phyloP scores from a whole-genome alignment of 2,113 vertebrate genomes.

The Anseranas semipalmata region DNA sequence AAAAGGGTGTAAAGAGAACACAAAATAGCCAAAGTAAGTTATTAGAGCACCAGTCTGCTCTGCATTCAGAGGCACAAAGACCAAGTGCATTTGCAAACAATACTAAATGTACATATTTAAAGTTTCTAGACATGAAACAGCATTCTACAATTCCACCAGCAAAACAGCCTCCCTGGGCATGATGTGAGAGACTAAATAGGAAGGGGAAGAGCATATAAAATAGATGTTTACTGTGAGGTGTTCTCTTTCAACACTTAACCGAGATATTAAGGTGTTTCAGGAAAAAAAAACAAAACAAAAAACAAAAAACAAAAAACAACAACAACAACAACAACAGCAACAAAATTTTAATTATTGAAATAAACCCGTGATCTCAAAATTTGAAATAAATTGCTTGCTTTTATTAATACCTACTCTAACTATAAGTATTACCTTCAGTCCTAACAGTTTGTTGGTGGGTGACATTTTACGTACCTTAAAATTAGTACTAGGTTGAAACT shows the following conservation, averaged over 20 bases:
- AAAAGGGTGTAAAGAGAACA: background rate
- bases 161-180: background rate
- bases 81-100: rapidly evolving
- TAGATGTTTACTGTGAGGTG: rapidly evolving
- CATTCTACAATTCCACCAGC: background rate
- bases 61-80: background rate
- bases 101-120: background rate
- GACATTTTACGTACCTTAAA: background rate
- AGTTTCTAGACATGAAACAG: background rate
- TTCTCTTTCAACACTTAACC: background rate
- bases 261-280: background rate
- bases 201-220: background rate
- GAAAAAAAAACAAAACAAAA: rapidly evolving
- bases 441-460: background rate
- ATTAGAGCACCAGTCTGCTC: background rate
- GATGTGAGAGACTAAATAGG: background rate
- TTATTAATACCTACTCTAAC: background rate
- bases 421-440: background rate
- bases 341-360: background rate
- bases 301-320: too few species aligned
- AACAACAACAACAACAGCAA: too few species aligned
- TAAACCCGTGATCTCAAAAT: background rate
- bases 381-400: background rate
- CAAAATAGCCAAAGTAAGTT: background rate
- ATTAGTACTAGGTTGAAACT: background rate